Base-by-base conservation (phyloP, 2,888 invertebrate genomes). In the Odontocolon sp. region DNA sequence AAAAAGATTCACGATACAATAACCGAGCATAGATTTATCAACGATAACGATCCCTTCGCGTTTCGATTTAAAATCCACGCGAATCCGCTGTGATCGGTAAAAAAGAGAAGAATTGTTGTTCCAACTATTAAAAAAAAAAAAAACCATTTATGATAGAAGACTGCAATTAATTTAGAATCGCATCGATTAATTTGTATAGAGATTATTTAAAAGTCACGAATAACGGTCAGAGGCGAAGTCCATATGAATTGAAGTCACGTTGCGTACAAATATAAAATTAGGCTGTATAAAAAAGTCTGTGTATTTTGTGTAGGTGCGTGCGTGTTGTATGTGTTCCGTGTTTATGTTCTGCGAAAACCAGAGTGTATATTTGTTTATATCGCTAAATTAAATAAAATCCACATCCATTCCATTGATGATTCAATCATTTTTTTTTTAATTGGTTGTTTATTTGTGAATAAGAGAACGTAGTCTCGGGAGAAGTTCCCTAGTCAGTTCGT, bases 391-490 rank as follows among this genome's bases (percentile, higher is more conserved):
- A 88, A 89, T 87, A 84, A 88, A 90, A 86, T 85, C 78, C 81
- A 84, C 83, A 86, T 85, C 84, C 84, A 86, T 84, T 85, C 84
- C 81, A 83, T 82, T 83, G 83, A 87, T 81, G 85, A 87, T 84
- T 81, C 80, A 83, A 83, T 83, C 82, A 80, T 45, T 61, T 56
- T 83, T 83, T 80, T 74, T 78, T 80, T 57, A 84, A 85, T 88
- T 83, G 82, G 81, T 84, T 84, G 83, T 84, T 87, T 85, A 82
- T 83, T 84, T 80, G 86, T 87, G 84, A 85, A 86, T 87, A 87
- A 87, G 89, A 89, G 88, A 89, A 89, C 88, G 81, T 87, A 84
- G 85, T 87, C 85, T 86, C 82, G 86, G 87, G 88, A 88, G 83
- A 83, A 82, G 80, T 82, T 84, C 82, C 84, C 85, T 84, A 85